These are phyloP conservation scores for Lycocerus yunnanus DNA, from an alignment of 2,888 invertebrate genomes.

Conservation along the genomic window DNA sequence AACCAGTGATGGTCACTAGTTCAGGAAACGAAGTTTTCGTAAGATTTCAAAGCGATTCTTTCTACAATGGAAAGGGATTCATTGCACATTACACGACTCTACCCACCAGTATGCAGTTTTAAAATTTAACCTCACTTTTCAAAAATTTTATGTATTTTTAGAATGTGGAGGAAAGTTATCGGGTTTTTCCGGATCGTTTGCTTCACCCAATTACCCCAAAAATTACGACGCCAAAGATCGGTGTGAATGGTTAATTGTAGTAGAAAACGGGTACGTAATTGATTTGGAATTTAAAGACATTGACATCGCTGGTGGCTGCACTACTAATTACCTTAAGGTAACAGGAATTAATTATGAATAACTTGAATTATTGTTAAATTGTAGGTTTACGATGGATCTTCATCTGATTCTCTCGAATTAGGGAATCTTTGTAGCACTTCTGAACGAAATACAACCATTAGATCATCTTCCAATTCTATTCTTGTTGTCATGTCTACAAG, in stretches of 20 bases:
- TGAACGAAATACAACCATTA: slow-evolving; percentile 56
- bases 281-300: slow-evolving; percentile 72
- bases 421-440: slow-evolving; percentile 62
- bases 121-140: background rate
- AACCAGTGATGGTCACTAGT: slow-evolving; percentile 59
- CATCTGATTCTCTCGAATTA: slow-evolving; percentile 58
- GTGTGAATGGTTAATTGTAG: slow-evolving; percentile 78
- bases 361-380: background rate
- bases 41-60: slow-evolving; percentile 65
- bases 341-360: background rate
- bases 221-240: slow-evolving; percentile 75
- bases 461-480: slow-evolving; percentile 67
- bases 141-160: slow-evolving; percentile 39
- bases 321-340: slow-evolving; percentile 45
- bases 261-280: slow-evolving; percentile 70
- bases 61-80: slow-evolving; percentile 68
- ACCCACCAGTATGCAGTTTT: slow-evolving; percentile 54
- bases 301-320: slow-evolving; percentile 51
- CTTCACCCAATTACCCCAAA: slow-evolving; percentile 82
- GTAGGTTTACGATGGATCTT: slow-evolving; percentile 60
- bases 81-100: slow-evolving; percentile 61
- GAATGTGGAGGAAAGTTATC: slow-evolving; percentile 78
- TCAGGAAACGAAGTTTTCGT: slow-evolving; percentile 73
- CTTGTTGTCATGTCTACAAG: slow-evolving; percentile 69
- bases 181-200: slow-evolving; percentile 67